These are phyloP conservation scores for Conus ventricosus DNA, from an alignment of 1,140 invertebrate species.

Conservation along the genomic window DNA sequence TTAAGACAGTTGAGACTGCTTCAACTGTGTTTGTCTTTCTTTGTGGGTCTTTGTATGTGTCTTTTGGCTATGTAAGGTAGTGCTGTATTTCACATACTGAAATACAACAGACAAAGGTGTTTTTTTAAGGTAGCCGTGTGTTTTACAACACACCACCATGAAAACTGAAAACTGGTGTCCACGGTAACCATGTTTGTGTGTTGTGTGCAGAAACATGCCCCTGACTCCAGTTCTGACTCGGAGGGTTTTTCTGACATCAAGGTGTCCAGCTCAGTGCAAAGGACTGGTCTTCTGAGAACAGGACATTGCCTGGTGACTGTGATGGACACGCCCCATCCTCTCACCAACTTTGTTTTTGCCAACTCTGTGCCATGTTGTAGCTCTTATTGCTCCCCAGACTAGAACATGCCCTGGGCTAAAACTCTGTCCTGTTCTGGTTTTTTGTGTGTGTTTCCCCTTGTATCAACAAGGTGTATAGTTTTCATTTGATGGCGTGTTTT, in stretches of 20 bases:
- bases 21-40: too few species aligned
- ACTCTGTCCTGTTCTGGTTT: background rate
- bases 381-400: background rate
- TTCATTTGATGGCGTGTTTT: background rate
- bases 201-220: slow-evolving; percentile 51
- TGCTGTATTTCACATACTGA: too few species aligned
- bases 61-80: too few species aligned
- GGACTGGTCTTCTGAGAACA: slow-evolving; percentile 51
- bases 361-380: background rate
- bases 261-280: slow-evolving; percentile 64
- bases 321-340: background rate
- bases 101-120: too few species aligned
- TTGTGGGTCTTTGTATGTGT: too few species aligned
- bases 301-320: slow-evolving; percentile 29
- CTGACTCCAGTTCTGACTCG: slow-evolving; percentile 66
- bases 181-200: background rate
- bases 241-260: slow-evolving; percentile 69
- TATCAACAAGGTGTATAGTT: background rate
- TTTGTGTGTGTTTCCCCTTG: too few species aligned
- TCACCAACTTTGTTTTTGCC: background rate
- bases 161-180: slow-evolving; percentile 7
- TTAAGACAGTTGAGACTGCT: too few species aligned
- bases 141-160: too few species aligned
- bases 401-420: background rate
- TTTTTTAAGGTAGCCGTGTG: too few species aligned